Evolutionary conservation across 1,140 invertebrate genomes (phyloP), one percentile per base, ranked within the genome.

Genomic region (Cardiocondyla obscurior): DNA sequence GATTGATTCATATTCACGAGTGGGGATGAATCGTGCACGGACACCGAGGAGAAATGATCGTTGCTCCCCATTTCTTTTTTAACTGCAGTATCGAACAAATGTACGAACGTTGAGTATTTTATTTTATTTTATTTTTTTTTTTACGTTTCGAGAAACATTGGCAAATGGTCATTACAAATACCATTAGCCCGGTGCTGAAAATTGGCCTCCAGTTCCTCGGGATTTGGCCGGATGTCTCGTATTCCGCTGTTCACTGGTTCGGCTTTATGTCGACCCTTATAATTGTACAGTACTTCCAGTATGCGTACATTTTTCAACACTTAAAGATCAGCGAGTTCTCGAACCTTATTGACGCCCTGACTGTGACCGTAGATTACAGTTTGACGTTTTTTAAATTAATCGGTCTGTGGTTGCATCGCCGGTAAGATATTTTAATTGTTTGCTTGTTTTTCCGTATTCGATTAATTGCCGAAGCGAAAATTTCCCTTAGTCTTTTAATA

Each of bases 241-340:
- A 55, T 22, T 30, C 36, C 1, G 22, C 14, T 4, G 4, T 81
- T 42, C 12, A 58, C 10, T 57, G 76, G 10, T 5, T 69, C 0
- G 19, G 53, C 33, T 55, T n/a, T 19, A 12, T 69, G 25, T 12
- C 14, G 7, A 55, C 6, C n/a, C 30, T 55, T 8, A 1, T 65
- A 3, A 30, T 69, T 12, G 1, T 69, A 19, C 65, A 55, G 8
- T 69, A 69, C 12, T 81, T 81, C 10, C 76, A 81, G 25, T 81
- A 81, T 81, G 12, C 14, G 8, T 69, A 81, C 16, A n/a, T 69
- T 7, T 10, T 81, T 28, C 1, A 28, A 2, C 76, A 81, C 10
- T 16, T 69, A 2, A 53, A 55, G 12, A 3, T 39, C 6, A 44
- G 19, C 6, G 70, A 74, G 25, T 3, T 81, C 1, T 28, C 64